Evolutionary conservation across 2,888 invertebrate genomes (phyloP).

Genomic region (Germaria angustata): DNA sequence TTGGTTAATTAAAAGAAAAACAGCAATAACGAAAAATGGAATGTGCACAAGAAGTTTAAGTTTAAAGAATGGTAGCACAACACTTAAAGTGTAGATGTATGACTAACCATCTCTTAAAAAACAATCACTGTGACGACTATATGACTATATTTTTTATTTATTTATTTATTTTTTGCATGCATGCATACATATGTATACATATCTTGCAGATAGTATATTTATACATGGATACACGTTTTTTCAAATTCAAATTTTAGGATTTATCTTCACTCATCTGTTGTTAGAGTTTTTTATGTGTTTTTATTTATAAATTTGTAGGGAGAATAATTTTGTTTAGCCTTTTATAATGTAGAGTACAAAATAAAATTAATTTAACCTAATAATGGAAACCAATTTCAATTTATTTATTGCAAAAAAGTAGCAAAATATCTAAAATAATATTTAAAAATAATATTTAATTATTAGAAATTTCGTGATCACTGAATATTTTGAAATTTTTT

Average conservation of each 20-base stretch:
- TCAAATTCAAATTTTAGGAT: conserved; percentile 13
- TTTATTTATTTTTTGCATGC: not conserved
- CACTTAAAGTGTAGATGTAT: conserved; percentile 37
- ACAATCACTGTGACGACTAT: conserved; percentile 29
- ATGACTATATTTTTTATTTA: conserved; percentile 2
- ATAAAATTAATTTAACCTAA: too few species aligned
- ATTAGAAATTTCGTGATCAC: too few species aligned
- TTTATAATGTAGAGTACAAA: too few species aligned
- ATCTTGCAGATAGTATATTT: not conserved
- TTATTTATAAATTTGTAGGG: conserved; percentile 11
- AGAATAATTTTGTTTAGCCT: not conserved
- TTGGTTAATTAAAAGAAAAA: conserved; percentile 23
- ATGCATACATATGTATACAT: not conserved
- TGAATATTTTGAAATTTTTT: too few species aligned
- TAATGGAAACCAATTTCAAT: too few species aligned
- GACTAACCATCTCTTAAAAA: conserved; percentile 55
- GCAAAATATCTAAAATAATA: too few species aligned
- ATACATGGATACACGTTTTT: not conserved
- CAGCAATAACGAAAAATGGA: not conserved
- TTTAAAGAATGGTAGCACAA: conserved; percentile 49
- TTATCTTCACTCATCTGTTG: conserved; percentile 45
- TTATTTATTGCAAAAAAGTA: too few species aligned
- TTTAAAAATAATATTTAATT: too few species aligned
- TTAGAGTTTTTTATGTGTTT: not conserved
- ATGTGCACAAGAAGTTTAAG: conserved; percentile 13